Evolutionary conservation across 2,797 vertebrate species (phyloP).

Genomic region (Pelobates cultripes): DNA sequence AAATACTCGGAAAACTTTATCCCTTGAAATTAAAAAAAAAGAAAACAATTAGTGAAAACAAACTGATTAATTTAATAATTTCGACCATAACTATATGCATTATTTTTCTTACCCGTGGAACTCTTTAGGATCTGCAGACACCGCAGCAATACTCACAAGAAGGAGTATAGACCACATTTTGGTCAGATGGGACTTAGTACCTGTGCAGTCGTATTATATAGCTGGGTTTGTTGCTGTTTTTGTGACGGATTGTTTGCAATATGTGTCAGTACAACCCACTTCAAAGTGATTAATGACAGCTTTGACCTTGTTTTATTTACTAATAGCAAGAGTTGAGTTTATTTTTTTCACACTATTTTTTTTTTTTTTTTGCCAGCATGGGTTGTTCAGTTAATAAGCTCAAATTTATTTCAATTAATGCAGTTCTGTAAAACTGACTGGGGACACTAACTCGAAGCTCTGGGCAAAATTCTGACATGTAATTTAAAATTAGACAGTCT

Average conservation of each 20-base stretch:
- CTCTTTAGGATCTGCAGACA: constrained; percentile 69
- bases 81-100: background rate
- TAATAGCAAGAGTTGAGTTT: constrained; percentile 49
- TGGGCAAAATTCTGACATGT: too few species aligned
- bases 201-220: constrained; percentile 66
- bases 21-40: constrained; percentile 66
- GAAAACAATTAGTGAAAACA: background rate
- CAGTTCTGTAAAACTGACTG: too few species aligned
- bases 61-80: background rate
- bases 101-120: constrained; percentile 82
- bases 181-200: background rate
- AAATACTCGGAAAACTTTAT: constrained; percentile 86
- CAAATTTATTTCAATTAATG: too few species aligned
- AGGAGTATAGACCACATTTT: constrained; percentile 84
- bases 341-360: constrained; percentile 62
- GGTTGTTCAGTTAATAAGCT: too few species aligned
- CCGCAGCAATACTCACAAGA: constrained; percentile 76
- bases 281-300: constrained; percentile 59
- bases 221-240: constrained; percentile 44
- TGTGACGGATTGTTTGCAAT: constrained; percentile 46
- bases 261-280: constrained; percentile 25
- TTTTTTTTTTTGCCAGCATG: too few species aligned
- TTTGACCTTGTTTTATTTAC: constrained; percentile 62
- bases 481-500: too few species aligned
- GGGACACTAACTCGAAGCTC: too few species aligned